phyloP scores from a whole-genome alignment of 2,113 vertebrate genomes.

The Phyllostomus hastatus region DNA sequence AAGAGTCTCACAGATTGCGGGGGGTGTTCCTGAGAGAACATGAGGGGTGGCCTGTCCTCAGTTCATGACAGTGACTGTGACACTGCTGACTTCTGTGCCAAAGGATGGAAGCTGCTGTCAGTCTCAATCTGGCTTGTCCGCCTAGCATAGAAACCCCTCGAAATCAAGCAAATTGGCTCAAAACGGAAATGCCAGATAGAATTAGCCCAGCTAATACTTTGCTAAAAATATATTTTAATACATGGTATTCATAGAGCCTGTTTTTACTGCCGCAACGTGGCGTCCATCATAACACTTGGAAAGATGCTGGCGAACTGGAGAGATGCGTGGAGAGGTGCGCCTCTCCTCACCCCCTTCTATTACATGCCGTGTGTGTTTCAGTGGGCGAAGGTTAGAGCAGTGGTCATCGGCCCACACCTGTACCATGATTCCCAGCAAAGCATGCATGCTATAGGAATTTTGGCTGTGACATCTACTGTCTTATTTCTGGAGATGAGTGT shows the following conservation, averaged over 20 bases:
- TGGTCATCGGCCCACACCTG: background rate
- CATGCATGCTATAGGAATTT: background rate
- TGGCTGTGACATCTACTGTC: background rate
- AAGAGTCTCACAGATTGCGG: background rate
- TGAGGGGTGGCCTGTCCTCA: rapidly evolving
- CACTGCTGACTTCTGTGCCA: background rate
- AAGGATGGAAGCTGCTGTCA: background rate
- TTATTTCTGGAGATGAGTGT: background rate
- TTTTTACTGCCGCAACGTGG: background rate
- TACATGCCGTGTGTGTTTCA: background rate
- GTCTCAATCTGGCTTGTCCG: background rate
- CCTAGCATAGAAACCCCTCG: background rate
- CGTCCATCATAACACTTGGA: background rate
- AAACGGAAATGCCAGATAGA: background rate
- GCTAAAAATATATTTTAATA: background rate
- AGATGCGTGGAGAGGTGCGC: rapidly evolving
- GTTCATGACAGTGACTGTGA: background rate
- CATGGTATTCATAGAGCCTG: background rate
- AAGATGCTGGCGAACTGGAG: background rate
- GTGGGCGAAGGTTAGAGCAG: background rate
- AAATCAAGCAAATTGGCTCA: background rate
- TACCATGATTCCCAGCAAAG: background rate
- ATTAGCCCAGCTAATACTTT: background rate
- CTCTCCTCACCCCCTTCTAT: background rate
- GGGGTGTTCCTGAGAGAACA: background rate